phyloP scores from a whole-genome alignment of 2,888 invertebrate species.

The Drosophila acutilabella region DNA sequence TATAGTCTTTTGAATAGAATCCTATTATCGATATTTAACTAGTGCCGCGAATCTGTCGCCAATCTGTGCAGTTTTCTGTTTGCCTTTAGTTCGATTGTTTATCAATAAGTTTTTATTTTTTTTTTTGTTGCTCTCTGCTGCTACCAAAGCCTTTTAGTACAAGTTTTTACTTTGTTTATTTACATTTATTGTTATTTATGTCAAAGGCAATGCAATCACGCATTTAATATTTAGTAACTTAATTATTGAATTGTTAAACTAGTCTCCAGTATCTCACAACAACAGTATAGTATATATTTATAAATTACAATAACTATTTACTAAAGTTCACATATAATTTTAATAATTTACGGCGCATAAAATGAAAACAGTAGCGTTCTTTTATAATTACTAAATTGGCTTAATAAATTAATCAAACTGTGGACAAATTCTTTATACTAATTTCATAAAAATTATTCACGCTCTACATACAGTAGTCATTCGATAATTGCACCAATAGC shows the following conservation, averaged over 20 bases:
- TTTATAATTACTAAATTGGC: background rate
- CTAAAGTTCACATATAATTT: background rate
- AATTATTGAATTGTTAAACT: constrained; percentile 26
- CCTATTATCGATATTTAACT: constrained; percentile 41
- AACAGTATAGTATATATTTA: constrained; percentile 1
- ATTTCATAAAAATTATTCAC: background rate
- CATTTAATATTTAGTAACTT: constrained; percentile 15
- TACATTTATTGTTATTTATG: constrained; percentile 7
- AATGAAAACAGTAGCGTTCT: too few species aligned
- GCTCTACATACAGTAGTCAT: constrained; percentile 6
- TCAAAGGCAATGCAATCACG: constrained; percentile 16
- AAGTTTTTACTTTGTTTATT: constrained; percentile 24
- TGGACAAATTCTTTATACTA: background rate
- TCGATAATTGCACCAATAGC: constrained; percentile 2
- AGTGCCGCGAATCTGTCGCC: constrained; percentile 9
- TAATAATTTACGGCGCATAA: too few species aligned
- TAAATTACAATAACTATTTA: background rate
- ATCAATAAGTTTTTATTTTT: constrained; percentile 13
- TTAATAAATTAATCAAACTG: constrained; percentile 1
- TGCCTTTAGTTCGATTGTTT: constrained; percentile 16
- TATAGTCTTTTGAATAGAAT: constrained; percentile 32
- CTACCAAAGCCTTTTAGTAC: constrained; percentile 60
- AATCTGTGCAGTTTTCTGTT: constrained; percentile 29
- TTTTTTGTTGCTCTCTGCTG: constrained; percentile 18
- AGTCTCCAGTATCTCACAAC: constrained; percentile 25